Evolutionary conservation across 2,888 invertebrate species (phyloP), one percentile per base, ranked within the genome.

Genomic region (Mythimna loreyi): DNA sequence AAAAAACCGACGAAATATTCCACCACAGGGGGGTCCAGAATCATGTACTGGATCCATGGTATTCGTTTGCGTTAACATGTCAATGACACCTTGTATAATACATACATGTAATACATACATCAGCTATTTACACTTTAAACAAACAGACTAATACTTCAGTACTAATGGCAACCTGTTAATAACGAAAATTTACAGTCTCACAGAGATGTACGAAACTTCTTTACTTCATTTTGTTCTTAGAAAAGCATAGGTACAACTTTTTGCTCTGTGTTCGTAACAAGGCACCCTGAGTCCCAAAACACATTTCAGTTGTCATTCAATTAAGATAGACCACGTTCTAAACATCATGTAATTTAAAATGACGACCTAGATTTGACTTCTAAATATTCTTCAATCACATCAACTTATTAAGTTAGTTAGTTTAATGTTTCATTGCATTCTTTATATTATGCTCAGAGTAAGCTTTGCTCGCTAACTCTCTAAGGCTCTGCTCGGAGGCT

Each of bases 401-500:
- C 13, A 3, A 21, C 11, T 21, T 19, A 33, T 53, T n/a, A n/a
- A n/a, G n/a, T 9, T 9, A n/a, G 3, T 19, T n/a, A n/a, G 11
- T n/a, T 53, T 72, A 75, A 11, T 50, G n/a, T 56, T 56, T 77
- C 23, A 55, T 70, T 6, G 36, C 53, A 21, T 60, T 74, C 1
- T 66, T 77, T 9, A 57, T 55, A 7, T 94, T 94, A 76, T 96
- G 96, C 59, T 91, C 85, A 3, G 88, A 83, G 79, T 94, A 91
- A 1, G 96, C 96, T 2, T 78, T 84, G 50, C 86, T 85, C 0
- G 96, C 94, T 1, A 94, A 78, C 0, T 96, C 94, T 5, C 94
- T 90, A 61, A 96, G 84, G 67, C 92, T 94, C 79, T 93, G 92
- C 80, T 95, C 95, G 0, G 96, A 91, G 2, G 95, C 93, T 3